Conservation (phyloP, 2,797 vertebrate species). For the Lemur catta region DNA sequence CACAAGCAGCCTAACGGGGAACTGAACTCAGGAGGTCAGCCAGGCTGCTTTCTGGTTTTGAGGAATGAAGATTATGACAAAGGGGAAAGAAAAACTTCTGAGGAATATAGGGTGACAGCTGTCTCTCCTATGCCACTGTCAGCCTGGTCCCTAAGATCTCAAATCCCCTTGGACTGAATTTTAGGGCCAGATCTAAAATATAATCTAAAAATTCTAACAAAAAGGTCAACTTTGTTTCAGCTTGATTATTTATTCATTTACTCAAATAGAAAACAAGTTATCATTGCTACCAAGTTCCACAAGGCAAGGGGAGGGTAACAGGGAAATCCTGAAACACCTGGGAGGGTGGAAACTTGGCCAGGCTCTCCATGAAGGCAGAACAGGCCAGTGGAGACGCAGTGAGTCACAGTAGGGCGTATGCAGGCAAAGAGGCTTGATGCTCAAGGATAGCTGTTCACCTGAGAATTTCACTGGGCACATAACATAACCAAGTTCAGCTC, state of each 20-base stretch:
- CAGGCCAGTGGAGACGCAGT: too few relatives aligned
- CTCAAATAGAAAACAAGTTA: not conserved
- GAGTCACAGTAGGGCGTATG: not conserved
- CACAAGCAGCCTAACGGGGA: not conserved
- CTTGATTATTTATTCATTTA: conserved; percentile 1
- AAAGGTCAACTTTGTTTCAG: not conserved
- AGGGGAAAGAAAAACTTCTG: not conserved
- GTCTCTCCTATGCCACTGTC: not conserved
- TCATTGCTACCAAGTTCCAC: not conserved
- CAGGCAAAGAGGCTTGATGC: not conserved
- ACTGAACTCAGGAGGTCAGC: not conserved
- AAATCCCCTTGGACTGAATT: not conserved
- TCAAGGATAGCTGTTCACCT: not conserved
- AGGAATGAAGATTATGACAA: not conserved
- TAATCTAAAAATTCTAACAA: conserved; percentile 22
- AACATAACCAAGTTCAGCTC: not conserved
- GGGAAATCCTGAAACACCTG: not conserved
- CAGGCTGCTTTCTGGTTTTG: not conserved
- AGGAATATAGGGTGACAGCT: not conserved
- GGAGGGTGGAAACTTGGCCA: not conserved
- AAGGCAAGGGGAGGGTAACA: not conserved
- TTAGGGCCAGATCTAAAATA: not conserved
- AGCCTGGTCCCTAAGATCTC: not conserved
- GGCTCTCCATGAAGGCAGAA: not conserved
- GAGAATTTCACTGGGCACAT: not conserved